Evolutionary conservation across 2,888 invertebrate genomes (phyloP).

Genomic region (Drosophila longiperda): DNA sequence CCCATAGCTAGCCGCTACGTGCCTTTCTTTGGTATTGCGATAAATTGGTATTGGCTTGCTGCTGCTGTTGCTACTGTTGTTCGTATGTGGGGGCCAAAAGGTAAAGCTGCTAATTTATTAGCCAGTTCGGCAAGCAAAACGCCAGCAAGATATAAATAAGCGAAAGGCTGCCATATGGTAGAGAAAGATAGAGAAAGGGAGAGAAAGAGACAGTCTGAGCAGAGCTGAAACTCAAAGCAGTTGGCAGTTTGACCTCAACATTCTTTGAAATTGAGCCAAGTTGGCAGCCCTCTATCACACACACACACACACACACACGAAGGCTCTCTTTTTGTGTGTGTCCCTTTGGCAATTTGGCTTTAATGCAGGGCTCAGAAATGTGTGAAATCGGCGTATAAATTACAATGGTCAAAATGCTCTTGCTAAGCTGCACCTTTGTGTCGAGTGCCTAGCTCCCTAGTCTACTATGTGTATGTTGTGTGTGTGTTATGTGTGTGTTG

Average conservation of each 20-base stretch:
- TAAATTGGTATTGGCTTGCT: slow-evolving; percentile 78
- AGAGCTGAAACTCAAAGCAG: slow-evolving; percentile 29
- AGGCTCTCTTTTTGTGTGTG: slow-evolving; percentile 1
- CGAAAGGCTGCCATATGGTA: slow-evolving; percentile 11
- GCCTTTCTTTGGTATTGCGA: slow-evolving; percentile 70
- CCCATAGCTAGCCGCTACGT: slow-evolving; percentile 55
- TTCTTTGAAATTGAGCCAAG: slow-evolving; percentile 37
- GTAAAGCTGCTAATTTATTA: slow-evolving; percentile 82
- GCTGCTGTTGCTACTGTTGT: background rate
- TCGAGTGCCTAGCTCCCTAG: slow-evolving; percentile 16
- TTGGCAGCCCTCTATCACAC: slow-evolving; percentile 36
- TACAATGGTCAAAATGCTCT: slow-evolving; percentile 70
- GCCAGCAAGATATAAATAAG: slow-evolving; percentile 72
- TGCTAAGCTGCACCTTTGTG: slow-evolving; percentile 64
- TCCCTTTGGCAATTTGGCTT: slow-evolving; percentile 49
- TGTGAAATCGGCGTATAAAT: slow-evolving; percentile 65
- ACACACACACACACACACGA: slow-evolving; percentile 3
- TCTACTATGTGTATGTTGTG: background rate
- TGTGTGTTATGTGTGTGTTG: background rate
- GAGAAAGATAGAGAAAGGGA: background rate
- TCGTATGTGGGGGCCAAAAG: slow-evolving; percentile 62
- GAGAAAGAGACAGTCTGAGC: too few species aligned
- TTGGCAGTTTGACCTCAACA: slow-evolving; percentile 49
- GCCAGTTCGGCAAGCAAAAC: slow-evolving; percentile 68
- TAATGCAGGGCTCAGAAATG: slow-evolving; percentile 46